A percentile compares a stretch with the other conserved stretches of the same genome.
Conservation (phyloP, 2,888 invertebrate genomes). For the Phaedon cochleariae region DNA sequence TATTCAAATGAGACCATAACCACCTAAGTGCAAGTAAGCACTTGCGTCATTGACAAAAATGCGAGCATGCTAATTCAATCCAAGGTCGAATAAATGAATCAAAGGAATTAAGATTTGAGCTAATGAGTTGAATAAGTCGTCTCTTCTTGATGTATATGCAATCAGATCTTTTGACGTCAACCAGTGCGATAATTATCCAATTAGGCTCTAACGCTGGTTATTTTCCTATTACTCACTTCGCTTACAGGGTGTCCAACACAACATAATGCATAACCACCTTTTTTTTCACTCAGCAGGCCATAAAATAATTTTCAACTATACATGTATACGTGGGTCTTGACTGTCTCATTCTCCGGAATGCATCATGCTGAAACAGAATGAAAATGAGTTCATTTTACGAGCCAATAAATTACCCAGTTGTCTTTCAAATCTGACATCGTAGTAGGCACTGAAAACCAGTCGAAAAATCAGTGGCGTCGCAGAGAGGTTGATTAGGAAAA, state of each 20-base stretch:
- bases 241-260: background rate
- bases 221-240: background rate
- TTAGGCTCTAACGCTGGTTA: background rate
- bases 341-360: background rate
- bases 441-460: background rate
- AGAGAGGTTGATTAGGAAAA: background rate
- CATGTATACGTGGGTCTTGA: background rate
- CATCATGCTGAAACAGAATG: background rate
- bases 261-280: background rate
- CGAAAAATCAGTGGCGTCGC: background rate
- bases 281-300: background rate
- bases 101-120: constrained; percentile 50
- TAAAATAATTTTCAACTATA: background rate
- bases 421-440: constrained; percentile 1
- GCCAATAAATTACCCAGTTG: background rate
- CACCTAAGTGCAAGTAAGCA: background rate
- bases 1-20: background rate
- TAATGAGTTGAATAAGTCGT: constrained; percentile 47
- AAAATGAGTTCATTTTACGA: background rate
- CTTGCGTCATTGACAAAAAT: constrained; percentile 35
- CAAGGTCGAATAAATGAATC: constrained; percentile 56
- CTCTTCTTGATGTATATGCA: constrained; percentile 14
- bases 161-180: constrained; percentile 2
- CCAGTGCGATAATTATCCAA: background rate
- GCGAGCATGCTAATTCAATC: constrained; percentile 50